Conservation (phyloP, 2,888 invertebrate genomes). For the Machimus rusticus region DNA sequence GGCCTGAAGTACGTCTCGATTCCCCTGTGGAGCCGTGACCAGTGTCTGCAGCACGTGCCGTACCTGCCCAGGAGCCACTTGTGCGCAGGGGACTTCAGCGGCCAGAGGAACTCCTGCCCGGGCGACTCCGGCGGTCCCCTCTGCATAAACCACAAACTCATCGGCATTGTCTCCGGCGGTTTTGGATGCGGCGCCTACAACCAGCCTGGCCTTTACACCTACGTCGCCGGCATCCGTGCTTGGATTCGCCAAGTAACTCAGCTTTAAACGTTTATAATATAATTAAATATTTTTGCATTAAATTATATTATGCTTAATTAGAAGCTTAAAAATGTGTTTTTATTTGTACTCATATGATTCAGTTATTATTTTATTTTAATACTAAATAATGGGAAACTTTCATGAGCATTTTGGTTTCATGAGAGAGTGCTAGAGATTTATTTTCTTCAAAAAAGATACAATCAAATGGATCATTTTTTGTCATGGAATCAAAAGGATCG, state of each 20-base stretch:
- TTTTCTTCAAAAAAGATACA: too few relatives aligned
- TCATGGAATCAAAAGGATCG: too few relatives aligned
- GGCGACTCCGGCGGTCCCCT: slow-evolving; percentile 9
- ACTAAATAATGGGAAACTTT: too few relatives aligned
- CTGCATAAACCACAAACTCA: neutral
- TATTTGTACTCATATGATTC: too few relatives aligned
- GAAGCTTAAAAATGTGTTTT: neutral
- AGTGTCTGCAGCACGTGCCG: slow-evolving; percentile 53
- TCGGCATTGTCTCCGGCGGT: slow-evolving; percentile 3
- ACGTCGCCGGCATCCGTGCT: neutral
- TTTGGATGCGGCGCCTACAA: neutral
- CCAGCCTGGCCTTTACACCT: neutral
- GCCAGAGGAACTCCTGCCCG: slow-evolving; percentile 43
- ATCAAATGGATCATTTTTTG: too few relatives aligned
- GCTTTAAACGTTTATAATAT: neutral
- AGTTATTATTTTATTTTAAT: too few relatives aligned
- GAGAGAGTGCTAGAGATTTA: too few relatives aligned
- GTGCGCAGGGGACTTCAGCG: slow-evolving; percentile 60
- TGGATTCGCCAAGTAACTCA: neutral
- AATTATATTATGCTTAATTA: neutral
- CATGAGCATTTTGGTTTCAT: too few relatives aligned
- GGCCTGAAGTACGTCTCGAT: slow-evolving; percentile 57
- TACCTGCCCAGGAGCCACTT: slow-evolving; percentile 61
- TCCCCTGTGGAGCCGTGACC: slow-evolving; percentile 59
- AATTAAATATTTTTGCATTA: neutral